These are phyloP conservation scores for Boulengerochromis microlepis DNA, from an alignment of 2,113 vertebrate genomes.

Conservation along the genomic window DNA sequence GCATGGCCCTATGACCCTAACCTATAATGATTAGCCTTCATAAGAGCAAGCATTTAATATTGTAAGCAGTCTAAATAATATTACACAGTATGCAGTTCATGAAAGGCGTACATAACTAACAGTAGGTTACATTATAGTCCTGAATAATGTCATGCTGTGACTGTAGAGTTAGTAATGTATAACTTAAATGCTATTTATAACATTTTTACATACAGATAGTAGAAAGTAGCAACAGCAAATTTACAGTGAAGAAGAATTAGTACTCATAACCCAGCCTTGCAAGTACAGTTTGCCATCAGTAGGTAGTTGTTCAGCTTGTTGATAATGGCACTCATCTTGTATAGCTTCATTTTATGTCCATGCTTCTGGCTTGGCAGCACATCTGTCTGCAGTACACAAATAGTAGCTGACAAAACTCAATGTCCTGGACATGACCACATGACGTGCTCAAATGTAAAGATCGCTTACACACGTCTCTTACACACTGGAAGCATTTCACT, in stretches of 20 bases:
- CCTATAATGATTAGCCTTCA: not conserved
- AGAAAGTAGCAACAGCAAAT: fast-evolving
- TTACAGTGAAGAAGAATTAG: not conserved
- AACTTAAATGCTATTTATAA: not conserved
- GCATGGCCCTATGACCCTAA: fast-evolving
- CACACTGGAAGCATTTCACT: fast-evolving
- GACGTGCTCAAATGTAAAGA: not conserved
- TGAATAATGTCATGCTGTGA: fast-evolving
- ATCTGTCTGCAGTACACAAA: not conserved
- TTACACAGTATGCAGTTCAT: not conserved
- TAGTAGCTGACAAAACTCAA: not conserved
- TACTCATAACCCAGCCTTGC: not conserved
- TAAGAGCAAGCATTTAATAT: fast-evolving
- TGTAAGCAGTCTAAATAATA: not conserved
- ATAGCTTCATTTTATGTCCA: not conserved
- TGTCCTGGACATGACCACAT: not conserved
- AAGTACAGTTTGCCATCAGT: not conserved
- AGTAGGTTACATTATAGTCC: not conserved
- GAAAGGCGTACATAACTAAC: not conserved
- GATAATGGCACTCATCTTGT: not conserved
- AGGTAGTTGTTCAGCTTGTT: not conserved
- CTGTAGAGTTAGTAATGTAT: not conserved
- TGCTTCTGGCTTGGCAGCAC: not conserved
- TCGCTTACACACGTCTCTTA: not conserved
- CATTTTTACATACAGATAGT: not conserved